These are phyloP conservation scores for Dendrolimus punctatus DNA, from an alignment of 1,140 invertebrate species.

Conservation along the genomic window DNA sequence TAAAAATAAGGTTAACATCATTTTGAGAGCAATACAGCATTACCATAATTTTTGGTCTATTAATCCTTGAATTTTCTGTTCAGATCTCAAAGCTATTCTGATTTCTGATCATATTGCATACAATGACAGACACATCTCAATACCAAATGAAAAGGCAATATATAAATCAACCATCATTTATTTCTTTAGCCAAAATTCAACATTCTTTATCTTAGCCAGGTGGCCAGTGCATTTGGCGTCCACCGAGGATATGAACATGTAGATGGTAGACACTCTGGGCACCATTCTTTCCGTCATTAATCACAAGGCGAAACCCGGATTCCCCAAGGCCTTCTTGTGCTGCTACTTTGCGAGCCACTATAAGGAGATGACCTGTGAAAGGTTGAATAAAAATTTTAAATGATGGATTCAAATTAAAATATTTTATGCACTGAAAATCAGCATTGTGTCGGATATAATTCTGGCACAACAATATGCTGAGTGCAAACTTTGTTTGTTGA, in stretches of 20 bases:
- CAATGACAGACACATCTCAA: no score
- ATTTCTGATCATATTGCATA: no score
- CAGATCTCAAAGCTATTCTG: no score
- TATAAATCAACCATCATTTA: constrained; percentile 6
- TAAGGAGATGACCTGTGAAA: constrained; percentile 81
- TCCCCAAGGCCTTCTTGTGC: constrained; percentile 77
- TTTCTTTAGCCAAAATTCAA: constrained; percentile 6
- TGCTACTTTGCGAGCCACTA: constrained; percentile 87
- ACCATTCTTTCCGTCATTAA: constrained; percentile 89
- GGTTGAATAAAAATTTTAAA: constrained; percentile 4
- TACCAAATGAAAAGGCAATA: constrained; percentile 7
- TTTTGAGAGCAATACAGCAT: no score
- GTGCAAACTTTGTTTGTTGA: no score
- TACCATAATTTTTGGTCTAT: no score
- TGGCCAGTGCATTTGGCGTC: constrained; percentile 95
- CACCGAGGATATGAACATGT: constrained; percentile 94
- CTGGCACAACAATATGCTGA: no score
- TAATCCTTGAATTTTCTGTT: no score
- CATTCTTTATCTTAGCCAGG: constrained; percentile 82
- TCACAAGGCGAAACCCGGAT: constrained; percentile 83
- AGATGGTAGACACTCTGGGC: constrained; percentile 94
- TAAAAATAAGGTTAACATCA: no score
- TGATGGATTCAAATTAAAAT: no score
- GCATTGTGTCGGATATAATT: no score
- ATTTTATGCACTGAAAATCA: no score